Conservation (phyloP, 2,797 vertebrate genomes). For the Falco biarmicus region DNA sequence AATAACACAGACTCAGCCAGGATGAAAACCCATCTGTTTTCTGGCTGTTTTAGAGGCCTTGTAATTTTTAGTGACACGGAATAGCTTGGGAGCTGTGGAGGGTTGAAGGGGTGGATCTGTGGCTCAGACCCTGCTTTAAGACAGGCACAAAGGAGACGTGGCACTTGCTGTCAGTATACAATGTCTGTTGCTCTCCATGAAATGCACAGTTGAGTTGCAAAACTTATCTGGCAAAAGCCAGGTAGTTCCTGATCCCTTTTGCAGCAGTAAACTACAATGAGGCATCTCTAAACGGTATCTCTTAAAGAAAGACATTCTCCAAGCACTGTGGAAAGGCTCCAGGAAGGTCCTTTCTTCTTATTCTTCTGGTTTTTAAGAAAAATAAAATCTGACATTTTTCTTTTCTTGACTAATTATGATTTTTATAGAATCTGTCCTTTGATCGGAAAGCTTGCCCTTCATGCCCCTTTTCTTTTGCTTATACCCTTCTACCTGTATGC, state of each 20-base stretch:
- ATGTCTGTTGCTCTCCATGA: neutral
- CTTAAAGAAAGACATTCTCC: neutral
- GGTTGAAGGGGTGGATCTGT: neutral
- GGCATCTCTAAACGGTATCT: neutral
- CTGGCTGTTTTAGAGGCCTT: neutral
- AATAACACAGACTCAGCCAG: neutral
- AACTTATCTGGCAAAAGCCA: neutral
- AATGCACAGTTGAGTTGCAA: neutral
- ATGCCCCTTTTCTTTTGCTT: neutral
- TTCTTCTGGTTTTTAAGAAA: neutral
- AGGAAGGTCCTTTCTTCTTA: neutral
- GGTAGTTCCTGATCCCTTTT: neutral
- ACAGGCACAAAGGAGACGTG: neutral
- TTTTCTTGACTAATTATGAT: neutral
- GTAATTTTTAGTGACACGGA: neutral
- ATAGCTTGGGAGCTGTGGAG: neutral
- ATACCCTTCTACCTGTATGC: neutral
- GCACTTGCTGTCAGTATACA: neutral
- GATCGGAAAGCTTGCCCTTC: neutral
- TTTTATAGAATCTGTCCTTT: neutral
- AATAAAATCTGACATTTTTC: accelerated
- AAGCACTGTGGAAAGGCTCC: neutral
- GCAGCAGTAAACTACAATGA: neutral
- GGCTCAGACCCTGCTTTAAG: neutral
- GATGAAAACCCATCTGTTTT: neutral